phyloP scores from a whole-genome alignment of 2,113 vertebrate species.

The Theropithecus gelada region DNA sequence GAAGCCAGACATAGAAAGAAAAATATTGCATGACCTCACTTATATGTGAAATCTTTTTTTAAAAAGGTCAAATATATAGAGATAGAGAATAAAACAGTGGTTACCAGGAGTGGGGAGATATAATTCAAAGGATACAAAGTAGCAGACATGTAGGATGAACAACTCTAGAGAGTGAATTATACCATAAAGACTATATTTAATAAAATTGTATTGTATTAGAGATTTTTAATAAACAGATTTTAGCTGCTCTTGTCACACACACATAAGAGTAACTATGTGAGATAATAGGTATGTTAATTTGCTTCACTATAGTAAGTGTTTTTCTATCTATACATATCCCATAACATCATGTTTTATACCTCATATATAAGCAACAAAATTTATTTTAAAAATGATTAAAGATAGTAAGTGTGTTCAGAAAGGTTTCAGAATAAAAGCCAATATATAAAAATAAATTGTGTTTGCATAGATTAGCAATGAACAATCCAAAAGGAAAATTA shows the following conservation, averaged over 20 bases:
- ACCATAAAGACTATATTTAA: neutral
- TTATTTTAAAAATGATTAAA: neutral
- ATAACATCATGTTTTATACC: neutral
- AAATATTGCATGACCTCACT: neutral
- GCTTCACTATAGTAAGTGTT: neutral
- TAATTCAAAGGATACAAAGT: neutral
- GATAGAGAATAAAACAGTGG: neutral
- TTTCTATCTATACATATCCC: neutral
- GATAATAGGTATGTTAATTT: neutral
- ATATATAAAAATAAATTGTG: neutral
- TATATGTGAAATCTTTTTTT: neutral
- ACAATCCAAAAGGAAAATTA: neutral
- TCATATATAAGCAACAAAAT: neutral
- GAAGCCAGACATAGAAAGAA: neutral
- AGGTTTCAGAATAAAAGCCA: neutral
- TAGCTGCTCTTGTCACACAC: neutral
- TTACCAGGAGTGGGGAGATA: neutral
- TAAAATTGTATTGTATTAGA: neutral
- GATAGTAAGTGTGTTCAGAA: neutral
- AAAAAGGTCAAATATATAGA: neutral
- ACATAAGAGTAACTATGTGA: neutral
- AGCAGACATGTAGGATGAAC: neutral
- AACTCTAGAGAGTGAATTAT: neutral
- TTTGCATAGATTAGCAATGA: neutral
- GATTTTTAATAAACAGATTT: neutral